Conservation (phyloP, 2,888 invertebrate genomes). For the Lycocerus yunnanus region DNA sequence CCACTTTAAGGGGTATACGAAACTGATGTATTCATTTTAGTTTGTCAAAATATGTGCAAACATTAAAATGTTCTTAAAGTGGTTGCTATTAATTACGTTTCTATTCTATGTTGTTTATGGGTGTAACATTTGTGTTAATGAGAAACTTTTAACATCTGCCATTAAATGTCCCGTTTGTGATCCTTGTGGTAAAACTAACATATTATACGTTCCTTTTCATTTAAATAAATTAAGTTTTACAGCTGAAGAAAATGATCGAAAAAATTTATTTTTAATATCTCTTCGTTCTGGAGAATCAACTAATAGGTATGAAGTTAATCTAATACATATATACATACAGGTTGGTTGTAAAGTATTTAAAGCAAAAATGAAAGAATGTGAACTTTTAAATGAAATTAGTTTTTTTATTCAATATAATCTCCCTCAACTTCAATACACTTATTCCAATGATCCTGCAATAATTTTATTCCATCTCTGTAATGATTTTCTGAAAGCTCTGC, state of each 20-base stretch:
- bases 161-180: not conserved
- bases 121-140: not conserved
- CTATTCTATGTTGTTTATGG: not conserved
- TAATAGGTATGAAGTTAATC: no score
- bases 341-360: no score
- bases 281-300: no score
- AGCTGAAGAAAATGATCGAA: not conserved
- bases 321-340: no score
- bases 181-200: not conserved
- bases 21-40: not conserved
- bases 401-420: no score
- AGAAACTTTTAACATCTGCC: not conserved
- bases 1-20: not conserved
- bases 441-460: no score
- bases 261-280: no score
- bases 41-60: not conserved
- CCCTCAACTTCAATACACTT: no score
- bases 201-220: not conserved
- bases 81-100: not conserved
- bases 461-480: no score
- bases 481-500: no score
- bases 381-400: no score
- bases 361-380: no score
- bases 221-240: not conserved
- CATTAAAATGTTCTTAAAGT: not conserved